These are phyloP conservation scores for Lateolabrax maculatus DNA, from an alignment of 2,797 vertebrate species.

Conservation along the genomic window DNA sequence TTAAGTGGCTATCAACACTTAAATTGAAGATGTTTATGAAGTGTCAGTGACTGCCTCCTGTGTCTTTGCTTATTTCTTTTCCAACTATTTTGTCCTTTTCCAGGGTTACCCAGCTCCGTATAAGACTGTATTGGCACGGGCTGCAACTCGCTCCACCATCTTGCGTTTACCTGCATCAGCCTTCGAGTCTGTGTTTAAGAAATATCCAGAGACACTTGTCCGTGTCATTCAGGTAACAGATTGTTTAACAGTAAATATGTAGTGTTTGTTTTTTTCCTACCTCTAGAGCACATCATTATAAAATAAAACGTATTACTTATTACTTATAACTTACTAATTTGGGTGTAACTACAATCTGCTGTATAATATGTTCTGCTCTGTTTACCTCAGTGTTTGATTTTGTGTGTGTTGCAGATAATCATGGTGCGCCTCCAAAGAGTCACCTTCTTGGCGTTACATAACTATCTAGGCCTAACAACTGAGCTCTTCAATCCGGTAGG, in stretches of 20 bases:
- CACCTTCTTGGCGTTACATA: conserved; percentile 94
- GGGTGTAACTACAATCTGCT: conserved; percentile 11
- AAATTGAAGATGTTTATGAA: neutral
- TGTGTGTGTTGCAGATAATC: conserved; percentile 89
- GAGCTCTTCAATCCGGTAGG: conserved; percentile 94
- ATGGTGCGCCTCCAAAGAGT: conserved; percentile 97
- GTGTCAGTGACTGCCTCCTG: neutral
- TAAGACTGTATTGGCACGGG: conserved; percentile 92
- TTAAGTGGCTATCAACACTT: neutral
- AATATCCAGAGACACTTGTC: conserved; percentile 96
- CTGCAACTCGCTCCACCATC: conserved; percentile 90
- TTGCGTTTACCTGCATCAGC: conserved; percentile 92
- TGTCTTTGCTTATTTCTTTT: neutral
- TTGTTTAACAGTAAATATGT: neutral
- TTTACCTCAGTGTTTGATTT: conserved; percentile 38
- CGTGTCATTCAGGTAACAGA: conserved; percentile 92
- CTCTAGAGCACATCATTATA: neutral
- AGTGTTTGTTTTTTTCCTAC: neutral
- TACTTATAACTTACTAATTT: conserved; percentile 21
- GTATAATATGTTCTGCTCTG: conserved; percentile 24
- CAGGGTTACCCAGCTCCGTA: conserved; percentile 95
- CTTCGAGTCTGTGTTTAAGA: conserved; percentile 94
- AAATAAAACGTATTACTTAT: conserved; percentile 4
- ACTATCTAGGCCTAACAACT: conserved; percentile 95
- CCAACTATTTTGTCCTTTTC: conserved; percentile 14